Conservation (phyloP, 2,888 invertebrate species). For the Psococerastis gibbosa region DNA sequence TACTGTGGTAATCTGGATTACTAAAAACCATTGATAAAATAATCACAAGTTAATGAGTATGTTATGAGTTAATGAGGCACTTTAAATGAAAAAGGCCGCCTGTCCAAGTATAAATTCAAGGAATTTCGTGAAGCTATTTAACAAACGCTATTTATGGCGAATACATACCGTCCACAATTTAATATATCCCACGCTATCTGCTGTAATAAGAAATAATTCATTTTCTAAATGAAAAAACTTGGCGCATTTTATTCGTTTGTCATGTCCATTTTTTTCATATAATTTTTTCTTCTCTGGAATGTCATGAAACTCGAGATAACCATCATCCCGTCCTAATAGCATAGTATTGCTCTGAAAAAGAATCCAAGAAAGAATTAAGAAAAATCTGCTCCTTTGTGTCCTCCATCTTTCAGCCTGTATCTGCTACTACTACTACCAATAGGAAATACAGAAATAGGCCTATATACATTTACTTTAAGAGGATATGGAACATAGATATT, state of each 20-base stretch:
- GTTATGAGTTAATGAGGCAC: too few relatives aligned
- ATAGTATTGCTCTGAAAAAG: slow-evolving; percentile 32
- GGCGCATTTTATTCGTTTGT: slow-evolving; percentile 21
- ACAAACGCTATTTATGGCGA: too few relatives aligned
- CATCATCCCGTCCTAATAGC: slow-evolving; percentile 55
- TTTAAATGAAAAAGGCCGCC: too few relatives aligned
- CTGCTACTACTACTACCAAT: too few relatives aligned
- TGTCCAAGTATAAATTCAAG: too few relatives aligned
- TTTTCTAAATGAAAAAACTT: slow-evolving; percentile 24
- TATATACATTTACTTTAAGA: too few relatives aligned
- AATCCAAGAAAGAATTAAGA: slow-evolving; percentile 13
- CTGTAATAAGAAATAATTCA: slow-evolving; percentile 41
- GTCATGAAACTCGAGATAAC: slow-evolving; percentile 40
- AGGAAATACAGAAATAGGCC: too few relatives aligned
- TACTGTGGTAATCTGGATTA: not conserved
- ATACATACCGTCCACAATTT: too few relatives aligned
- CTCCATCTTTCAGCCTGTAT: too few relatives aligned
- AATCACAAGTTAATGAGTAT: slow-evolving; percentile 2
- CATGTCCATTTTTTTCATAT: slow-evolving; percentile 32
- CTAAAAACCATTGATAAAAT: not conserved
- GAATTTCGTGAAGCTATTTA: too few relatives aligned
- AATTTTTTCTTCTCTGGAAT: slow-evolving; percentile 29
- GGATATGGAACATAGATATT: too few relatives aligned
- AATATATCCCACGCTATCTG: slow-evolving; percentile 60
- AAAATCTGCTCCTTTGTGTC: not conserved